These are phyloP conservation scores for Caenorhabditis virilis DNA, from an alignment of 2,888 invertebrate species.

Conservation along the genomic window DNA sequence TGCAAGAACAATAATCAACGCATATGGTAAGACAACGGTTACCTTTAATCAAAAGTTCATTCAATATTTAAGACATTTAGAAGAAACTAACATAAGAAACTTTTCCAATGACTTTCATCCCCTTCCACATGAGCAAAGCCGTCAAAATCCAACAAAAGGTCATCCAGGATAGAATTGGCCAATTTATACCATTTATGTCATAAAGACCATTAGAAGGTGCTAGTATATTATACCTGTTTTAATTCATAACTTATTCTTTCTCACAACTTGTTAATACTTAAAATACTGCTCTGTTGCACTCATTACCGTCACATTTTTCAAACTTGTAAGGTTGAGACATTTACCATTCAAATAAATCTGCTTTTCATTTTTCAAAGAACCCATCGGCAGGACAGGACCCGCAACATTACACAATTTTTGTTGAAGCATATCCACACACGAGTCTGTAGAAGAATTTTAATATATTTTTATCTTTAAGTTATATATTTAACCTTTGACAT, in stretches of 20 bases:
- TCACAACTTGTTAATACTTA: too few relatives aligned
- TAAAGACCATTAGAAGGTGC: slow-evolving; percentile 41
- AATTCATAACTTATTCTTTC: background rate
- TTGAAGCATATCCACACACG: slow-evolving; percentile 4
- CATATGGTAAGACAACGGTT: slow-evolving; percentile 42
- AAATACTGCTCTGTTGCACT: slow-evolving; percentile 5
- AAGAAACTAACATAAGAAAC: slow-evolving; percentile 30
- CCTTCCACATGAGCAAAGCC: slow-evolving; percentile 48
- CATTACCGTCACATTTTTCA: background rate
- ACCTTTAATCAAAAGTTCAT: slow-evolving; percentile 17
- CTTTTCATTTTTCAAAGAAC: background rate
- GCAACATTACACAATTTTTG: slow-evolving; percentile 4
- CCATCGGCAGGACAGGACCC: background rate
- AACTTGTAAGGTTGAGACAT: background rate
- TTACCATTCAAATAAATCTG: slow-evolving; percentile 6
- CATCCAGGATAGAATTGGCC: slow-evolving; percentile 29
- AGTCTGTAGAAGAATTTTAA: too few relatives aligned
- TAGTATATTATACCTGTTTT: slow-evolving; percentile 30
- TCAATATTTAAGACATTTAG: background rate
- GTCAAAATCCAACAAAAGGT: slow-evolving; percentile 49
- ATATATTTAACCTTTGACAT: too few relatives aligned
- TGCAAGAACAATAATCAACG: slow-evolving; percentile 40
- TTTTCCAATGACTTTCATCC: slow-evolving; percentile 54
- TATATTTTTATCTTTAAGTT: too few relatives aligned
- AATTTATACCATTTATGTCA: slow-evolving; percentile 50